Evolutionary conservation across 2,113 vertebrate species (phyloP), one percentile per base, ranked within the genome.

Genomic region (Hymenochirus boettgeri): DNA sequence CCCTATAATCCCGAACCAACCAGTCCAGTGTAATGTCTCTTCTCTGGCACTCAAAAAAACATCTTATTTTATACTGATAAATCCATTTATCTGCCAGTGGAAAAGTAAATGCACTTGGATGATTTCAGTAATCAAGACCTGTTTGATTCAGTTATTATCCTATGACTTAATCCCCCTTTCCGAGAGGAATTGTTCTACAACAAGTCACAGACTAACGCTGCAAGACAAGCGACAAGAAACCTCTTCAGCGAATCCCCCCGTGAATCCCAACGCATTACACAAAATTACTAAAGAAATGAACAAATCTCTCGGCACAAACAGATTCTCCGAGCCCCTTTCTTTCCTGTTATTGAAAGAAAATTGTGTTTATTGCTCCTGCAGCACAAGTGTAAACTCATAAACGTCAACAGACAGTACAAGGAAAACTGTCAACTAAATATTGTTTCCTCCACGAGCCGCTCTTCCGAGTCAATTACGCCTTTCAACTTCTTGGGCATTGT

Each of bases 391-490:
- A 93, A 96, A 94, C 88, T 93, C 93, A 93, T 96, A 95, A 97
- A 95, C 92, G 92, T 86, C 90, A 90, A 91, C 89, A 87, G 86
- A 79, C 87, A 87, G 85, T 90, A 96, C 92, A 96, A 92, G 92
- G 86, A 88, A 90, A 93, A 90, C 92, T 91, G 91, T 94, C 94
- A 92, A 89, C 91, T 91, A 93, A 95, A 97, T 96, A 96, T 94
- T 94, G 95, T 97, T 93, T 95, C 92, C 88, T 91, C 89, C 89
- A 85, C 76, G 87, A 92, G 90, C 88, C 89, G 89, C 89, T 95
- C 92, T 97, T 97, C 94, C 92, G 90, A 93, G 92, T 99, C 95
- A 95, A 97, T 98, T 96, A 97, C 79, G 93, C 91, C 92, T 96
- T 95, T 96, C 95, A 94, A 94, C 92, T 92, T 93, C 89, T 87